Percentiles rank a stretch among this genome's conserved stretches.
Evolutionary conservation across 2,797 vertebrate genomes (phyloP).

Genomic region (Myripristis jacobus): DNA sequence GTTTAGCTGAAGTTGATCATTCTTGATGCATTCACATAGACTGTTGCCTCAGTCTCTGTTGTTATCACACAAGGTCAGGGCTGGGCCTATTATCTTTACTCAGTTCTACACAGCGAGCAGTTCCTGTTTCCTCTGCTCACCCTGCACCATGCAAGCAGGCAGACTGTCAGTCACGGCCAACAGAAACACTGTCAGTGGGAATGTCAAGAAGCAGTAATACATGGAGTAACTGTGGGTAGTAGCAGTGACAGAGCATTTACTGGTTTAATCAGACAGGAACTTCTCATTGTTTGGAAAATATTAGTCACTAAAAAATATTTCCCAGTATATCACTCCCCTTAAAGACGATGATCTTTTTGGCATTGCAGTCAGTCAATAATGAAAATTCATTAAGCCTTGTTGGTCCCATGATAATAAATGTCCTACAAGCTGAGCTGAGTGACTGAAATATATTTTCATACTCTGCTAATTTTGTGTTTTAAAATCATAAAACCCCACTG

Average conservation of each 20-base stretch:
- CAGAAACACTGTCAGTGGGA: constrained; percentile 47
- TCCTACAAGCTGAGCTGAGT: not conserved
- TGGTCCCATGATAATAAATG: not conserved
- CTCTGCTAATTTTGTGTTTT: too few species aligned
- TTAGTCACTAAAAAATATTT: too few species aligned
- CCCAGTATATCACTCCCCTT: too few species aligned
- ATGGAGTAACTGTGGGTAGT: constrained; percentile 16
- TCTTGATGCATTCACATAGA: constrained; percentile 15
- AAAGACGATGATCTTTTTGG: not conserved
- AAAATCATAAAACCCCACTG: too few species aligned
- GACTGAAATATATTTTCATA: constrained; percentile 11
- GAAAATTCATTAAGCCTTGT: not conserved
- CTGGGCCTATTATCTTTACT: constrained; percentile 74
- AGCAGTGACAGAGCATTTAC: not conserved
- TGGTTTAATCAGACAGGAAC: constrained; percentile 16
- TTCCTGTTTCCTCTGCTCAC: constrained; percentile 80
- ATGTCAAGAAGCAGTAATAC: constrained; percentile 33
- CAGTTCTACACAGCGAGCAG: constrained; percentile 60
- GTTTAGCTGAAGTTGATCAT: constrained; percentile 13
- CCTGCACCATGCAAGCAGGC: constrained; percentile 68
- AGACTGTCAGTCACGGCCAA: constrained; percentile 64
- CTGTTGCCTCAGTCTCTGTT: constrained; percentile 39
- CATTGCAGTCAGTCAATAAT: constrained; percentile 1
- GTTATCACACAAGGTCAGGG: constrained; percentile 74
- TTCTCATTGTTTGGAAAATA: not conserved